Evolutionary conservation across 2,113 vertebrate genomes (phyloP), one percentile per base, ranked within the genome.

Genomic region (Nymphicus hollandicus): DNA sequence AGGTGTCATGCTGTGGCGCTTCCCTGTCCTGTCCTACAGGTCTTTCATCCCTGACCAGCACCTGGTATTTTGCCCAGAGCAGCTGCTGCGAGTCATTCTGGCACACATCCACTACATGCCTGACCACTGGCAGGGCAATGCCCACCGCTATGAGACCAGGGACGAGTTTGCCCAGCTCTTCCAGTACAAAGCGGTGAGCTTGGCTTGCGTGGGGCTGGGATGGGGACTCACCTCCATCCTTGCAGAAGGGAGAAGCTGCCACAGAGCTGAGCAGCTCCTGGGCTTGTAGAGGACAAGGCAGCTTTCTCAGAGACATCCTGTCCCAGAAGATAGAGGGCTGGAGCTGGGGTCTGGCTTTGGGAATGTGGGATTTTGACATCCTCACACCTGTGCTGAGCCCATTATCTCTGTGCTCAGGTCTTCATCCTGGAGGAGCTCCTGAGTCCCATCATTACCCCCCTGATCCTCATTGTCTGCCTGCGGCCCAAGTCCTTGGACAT

Each of bases 41-140:
- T 99, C 99, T 41, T 99, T 99, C 96, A 99, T 99, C 94, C 99
- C 99, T 2, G 99, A 99, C 97, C 98, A 99, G 96, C 99, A 99
- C 97, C 97, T 99, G 98, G 99, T 99, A 82, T 99, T 99, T 97
- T 99, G 99, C 94, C 99, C 99, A 23, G 99, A 99, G 97, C 99
- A 99, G 98, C 98, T 99, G 96, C 98, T 99, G 66, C 98, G 99
- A 43, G 99, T 99, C 89, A 99, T 99, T 92, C 98, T 99, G 92
- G 99, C 99, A 7, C 99, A 99, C 85, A 99, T 99, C 93, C 99
- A 99, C 97, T 99, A 99, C 97, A 99, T 99, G 99, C 99, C 99
- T 52, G 99, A 99, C 97, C 99, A 99, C 98, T 99, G 99, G 99
- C 99, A 99, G 97, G 99, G 99, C 95, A 99, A 99, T 10, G 99